Evolutionary conservation across 2,888 invertebrate species (phyloP).

Genomic region (Trichopoda pennipes): DNA sequence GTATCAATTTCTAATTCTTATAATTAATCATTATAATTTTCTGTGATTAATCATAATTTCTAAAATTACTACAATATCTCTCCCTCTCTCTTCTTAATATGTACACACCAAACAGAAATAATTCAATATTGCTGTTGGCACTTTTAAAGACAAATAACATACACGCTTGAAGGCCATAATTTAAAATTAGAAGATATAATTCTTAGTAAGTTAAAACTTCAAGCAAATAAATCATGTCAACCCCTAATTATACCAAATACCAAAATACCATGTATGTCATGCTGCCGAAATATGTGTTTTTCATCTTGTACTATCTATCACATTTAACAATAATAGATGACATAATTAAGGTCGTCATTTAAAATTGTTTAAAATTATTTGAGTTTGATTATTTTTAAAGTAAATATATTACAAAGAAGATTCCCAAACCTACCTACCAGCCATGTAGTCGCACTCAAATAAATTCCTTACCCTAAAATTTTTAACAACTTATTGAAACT

Average conservation of each 20-base stretch:
- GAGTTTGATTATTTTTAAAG: not conserved
- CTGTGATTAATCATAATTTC: conserved; percentile 69
- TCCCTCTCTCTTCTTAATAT: too few relatives aligned
- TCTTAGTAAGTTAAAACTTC: conserved; percentile 47
- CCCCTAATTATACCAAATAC: conserved; percentile 58
- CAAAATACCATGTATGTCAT: not conserved
- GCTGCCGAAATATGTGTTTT: conserved; percentile 20
- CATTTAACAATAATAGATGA: conserved; percentile 23
- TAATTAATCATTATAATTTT: conserved; percentile 71
- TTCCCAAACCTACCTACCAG: not conserved
- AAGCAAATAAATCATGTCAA: conserved; percentile 68
- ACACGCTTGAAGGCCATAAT: conserved; percentile 67
- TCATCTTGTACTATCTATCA: not conserved
- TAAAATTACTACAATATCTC: conserved; percentile 9
- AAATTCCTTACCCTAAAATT: not conserved
- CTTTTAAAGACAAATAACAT: conserved; percentile 66
- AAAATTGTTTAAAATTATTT: conserved; percentile 4
- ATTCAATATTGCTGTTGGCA: conserved; percentile 60
- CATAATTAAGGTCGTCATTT: conserved; percentile 24
- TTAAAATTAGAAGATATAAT: conserved; percentile 59
- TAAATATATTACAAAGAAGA: conserved; percentile 8
- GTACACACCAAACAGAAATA: conserved; percentile 21
- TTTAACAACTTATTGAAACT: not conserved
- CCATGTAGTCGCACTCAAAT: not conserved
- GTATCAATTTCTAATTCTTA: conserved; percentile 52